phyloP scores from a whole-genome alignment of 2,113 vertebrate species.

The Campylomormyrus numenius region DNA sequence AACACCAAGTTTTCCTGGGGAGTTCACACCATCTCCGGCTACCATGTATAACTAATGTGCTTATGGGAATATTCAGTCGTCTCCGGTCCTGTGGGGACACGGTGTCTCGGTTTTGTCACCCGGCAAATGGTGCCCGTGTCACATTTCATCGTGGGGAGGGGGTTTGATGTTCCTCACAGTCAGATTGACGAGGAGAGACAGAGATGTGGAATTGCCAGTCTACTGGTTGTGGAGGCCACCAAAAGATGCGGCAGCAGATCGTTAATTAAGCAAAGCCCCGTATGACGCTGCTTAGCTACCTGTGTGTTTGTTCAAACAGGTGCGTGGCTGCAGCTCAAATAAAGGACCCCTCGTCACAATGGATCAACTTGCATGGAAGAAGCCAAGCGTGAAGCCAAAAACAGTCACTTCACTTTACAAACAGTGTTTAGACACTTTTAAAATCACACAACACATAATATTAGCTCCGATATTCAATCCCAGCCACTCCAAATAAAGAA shows the following conservation, averaged over 20 bases:
- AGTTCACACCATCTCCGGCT: conserved; percentile 14
- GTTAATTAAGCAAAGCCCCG: neutral
- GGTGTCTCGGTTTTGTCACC: conserved; percentile 23
- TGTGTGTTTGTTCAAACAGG: neutral
- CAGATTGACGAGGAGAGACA: neutral
- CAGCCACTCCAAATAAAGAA: neutral
- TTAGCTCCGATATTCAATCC: neutral
- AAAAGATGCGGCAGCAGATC: neutral
- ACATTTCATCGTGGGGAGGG: conserved; percentile 15
- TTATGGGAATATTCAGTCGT: conserved; percentile 13
- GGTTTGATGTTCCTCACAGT: neutral
- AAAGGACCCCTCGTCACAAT: neutral
- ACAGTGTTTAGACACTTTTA: neutral
- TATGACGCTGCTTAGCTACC: neutral
- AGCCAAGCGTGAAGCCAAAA: neutral
- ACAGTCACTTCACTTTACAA: neutral
- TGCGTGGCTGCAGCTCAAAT: neutral
- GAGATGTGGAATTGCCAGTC: neutral
- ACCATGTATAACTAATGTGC: conserved; percentile 15
- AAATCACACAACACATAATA: neutral
- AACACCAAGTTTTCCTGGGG: neutral
- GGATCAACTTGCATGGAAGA: neutral
- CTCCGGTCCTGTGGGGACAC: conserved; percentile 4
- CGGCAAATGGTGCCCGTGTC: conserved; percentile 16
- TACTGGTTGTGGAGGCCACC: neutral